Percentiles rank a stretch among this genome's conserved stretches.
Conservation (phyloP, 2,797 vertebrate genomes). For the Enteromius argenteus region DNA sequence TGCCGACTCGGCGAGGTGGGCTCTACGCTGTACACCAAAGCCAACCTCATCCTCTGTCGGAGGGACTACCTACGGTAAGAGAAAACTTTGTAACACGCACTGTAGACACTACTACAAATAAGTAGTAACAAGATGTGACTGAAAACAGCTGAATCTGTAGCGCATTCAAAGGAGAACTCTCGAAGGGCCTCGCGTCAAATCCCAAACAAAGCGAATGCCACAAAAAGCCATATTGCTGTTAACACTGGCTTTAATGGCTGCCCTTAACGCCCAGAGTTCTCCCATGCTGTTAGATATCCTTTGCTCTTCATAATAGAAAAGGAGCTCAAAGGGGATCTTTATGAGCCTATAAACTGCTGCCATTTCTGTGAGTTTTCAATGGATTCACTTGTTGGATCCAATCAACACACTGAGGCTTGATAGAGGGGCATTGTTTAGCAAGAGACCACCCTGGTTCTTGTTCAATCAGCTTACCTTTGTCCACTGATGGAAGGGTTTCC, state of each 20-base stretch:
- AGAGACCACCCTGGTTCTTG: slow-evolving; percentile 58
- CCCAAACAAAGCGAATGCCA: slow-evolving; percentile 31
- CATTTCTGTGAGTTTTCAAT: slow-evolving; percentile 53
- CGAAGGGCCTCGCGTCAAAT: slow-evolving; percentile 27
- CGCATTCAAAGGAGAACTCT: slow-evolving; percentile 21
- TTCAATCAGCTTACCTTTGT: slow-evolving; percentile 52
- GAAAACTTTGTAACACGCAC: background rate
- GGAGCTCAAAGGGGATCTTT: slow-evolving; percentile 54
- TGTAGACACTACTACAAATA: background rate
- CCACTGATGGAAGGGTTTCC: slow-evolving; percentile 42
- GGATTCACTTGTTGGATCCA: slow-evolving; percentile 60
- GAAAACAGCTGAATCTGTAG: slow-evolving; percentile 38
- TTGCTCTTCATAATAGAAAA: slow-evolving; percentile 49
- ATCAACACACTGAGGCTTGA: slow-evolving; percentile 52
- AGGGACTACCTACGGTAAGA: slow-evolving; percentile 97
- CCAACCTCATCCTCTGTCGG: slow-evolving; percentile 97
- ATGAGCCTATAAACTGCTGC: slow-evolving; percentile 60
- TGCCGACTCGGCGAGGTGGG: slow-evolving; percentile 96
- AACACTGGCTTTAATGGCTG: slow-evolving; percentile 47
- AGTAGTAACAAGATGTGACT: background rate
- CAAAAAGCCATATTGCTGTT: slow-evolving; percentile 48
- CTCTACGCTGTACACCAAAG: slow-evolving; percentile 98
- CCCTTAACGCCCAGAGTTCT: slow-evolving; percentile 47
- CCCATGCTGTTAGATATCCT: slow-evolving; percentile 55
- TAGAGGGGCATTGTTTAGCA: slow-evolving; percentile 48